Conservation (phyloP, 2,797 vertebrate genomes). For the Synanceia verrucosa region DNA sequence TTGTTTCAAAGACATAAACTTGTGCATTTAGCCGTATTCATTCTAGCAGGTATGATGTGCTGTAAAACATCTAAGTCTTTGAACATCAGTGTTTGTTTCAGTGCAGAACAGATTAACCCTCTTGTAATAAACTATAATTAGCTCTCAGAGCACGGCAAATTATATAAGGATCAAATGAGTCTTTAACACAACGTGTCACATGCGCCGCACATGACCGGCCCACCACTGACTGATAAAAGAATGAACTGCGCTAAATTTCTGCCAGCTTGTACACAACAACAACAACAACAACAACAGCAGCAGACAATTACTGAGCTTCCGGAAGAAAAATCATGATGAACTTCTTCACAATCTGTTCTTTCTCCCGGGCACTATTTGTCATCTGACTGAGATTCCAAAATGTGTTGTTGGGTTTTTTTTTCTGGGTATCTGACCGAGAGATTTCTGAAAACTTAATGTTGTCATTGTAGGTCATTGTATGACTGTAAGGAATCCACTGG, state of each 20-base stretch:
- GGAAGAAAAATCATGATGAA: conserved; percentile 3
- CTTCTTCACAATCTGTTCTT: not conserved
- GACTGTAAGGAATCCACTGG: too few species aligned
- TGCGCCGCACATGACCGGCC: conserved; percentile 12
- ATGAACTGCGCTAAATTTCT: not conserved
- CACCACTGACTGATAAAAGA: not conserved
- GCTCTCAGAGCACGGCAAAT: not conserved
- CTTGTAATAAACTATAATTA: conserved; percentile 1
- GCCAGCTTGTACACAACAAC: too few species aligned
- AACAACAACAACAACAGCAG: conserved; percentile 10
- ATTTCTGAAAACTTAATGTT: too few species aligned
- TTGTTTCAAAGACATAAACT: not conserved
- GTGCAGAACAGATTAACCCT: not conserved
- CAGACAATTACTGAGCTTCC: not conserved
- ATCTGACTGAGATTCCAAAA: conserved; percentile 41
- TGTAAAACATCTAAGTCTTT: not conserved
- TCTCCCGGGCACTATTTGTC: conserved; percentile 25
- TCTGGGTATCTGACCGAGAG: not conserved
- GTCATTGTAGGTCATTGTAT: too few species aligned
- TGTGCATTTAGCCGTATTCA: not conserved
- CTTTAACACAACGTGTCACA: conserved; percentile 6
- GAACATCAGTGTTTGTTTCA: not conserved
- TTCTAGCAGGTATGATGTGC: not conserved
- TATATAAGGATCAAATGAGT: not conserved
- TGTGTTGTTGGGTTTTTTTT: not conserved